Percentiles rank a stretch among this genome's conserved stretches.
phyloP scores from a whole-genome alignment of 2,113 vertebrate genomes.

The Gopherus evgoodei region DNA sequence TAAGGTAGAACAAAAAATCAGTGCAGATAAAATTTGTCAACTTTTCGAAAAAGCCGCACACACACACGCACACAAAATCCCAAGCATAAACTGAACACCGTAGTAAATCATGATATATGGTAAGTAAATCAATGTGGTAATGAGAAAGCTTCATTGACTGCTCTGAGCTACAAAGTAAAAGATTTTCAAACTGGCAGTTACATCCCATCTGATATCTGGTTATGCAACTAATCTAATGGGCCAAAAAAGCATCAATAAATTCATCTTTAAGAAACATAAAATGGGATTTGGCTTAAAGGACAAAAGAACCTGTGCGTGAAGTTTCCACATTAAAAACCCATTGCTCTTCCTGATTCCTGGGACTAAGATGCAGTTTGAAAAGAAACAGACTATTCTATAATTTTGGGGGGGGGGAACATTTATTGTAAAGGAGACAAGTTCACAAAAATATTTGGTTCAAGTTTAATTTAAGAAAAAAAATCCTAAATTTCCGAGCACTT shows the following conservation, averaged over 20 bases:
- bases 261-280: conserved; percentile 74
- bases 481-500: background rate
- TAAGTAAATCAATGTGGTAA: conserved; percentile 60
- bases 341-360: conserved; percentile 68
- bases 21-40: conserved; percentile 31
- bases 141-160: conserved; percentile 62
- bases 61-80: background rate
- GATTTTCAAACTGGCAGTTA: conserved; percentile 53
- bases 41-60: conserved; percentile 27
- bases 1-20: conserved; percentile 57
- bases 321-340: conserved; percentile 86
- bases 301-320: conserved; percentile 67
- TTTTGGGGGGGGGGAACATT: conserved; percentile 78
- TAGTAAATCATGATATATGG: conserved; percentile 49
- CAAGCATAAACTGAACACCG: conserved; percentile 25
- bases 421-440: conserved; percentile 77
- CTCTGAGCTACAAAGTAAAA: conserved; percentile 9
- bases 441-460: conserved; percentile 74
- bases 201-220: conserved; percentile 61
- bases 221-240: conserved; percentile 73
- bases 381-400: conserved; percentile 79
- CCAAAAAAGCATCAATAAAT: conserved; percentile 78
- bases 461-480: conserved; percentile 49
- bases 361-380: conserved; percentile 75
- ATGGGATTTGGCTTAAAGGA: conserved; percentile 75